Percentiles rank a stretch among this genome's conserved stretches.
Evolutionary conservation across 2,113 vertebrate genomes (phyloP).

Genomic region (Oryzias melastigma): DNA sequence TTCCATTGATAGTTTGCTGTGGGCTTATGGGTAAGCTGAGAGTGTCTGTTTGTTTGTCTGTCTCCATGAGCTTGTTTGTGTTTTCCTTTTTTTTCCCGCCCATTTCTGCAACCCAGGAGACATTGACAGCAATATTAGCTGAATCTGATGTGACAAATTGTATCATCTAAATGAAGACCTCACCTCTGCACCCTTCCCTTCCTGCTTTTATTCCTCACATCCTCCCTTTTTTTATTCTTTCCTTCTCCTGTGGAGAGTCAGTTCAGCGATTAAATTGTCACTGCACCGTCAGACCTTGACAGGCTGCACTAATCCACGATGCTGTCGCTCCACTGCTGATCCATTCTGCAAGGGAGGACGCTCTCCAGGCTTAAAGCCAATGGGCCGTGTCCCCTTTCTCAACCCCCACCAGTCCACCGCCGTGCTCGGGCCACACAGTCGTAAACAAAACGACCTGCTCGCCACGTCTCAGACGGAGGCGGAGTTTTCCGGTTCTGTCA

Average conservation of each 20-base stretch:
- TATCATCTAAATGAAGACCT: conserved; percentile 73
- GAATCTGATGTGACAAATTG: conserved; percentile 70
- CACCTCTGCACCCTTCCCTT: conserved; percentile 48
- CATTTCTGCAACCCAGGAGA: conserved; percentile 33
- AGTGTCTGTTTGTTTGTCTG: conserved; percentile 17
- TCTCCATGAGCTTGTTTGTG: conserved; percentile 35
- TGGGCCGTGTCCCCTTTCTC: conserved; percentile 49
- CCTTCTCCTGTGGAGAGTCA: conserved; percentile 44
- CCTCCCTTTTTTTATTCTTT: conserved; percentile 34
- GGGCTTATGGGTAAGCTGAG: conserved; percentile 30
- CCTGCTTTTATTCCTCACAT: conserved; percentile 41
- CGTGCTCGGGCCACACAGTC: conserved; percentile 41
- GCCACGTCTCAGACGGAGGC: not conserved
- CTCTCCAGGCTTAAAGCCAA: conserved; percentile 62
- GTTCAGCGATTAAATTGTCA: conserved; percentile 77
- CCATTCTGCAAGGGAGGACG: conserved; percentile 55
- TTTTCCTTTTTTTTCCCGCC: conserved; percentile 1
- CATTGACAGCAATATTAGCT: conserved; percentile 61
- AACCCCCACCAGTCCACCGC: conserved; percentile 31
- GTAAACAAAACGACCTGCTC: conserved; percentile 47
- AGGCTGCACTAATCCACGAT: conserved; percentile 72
- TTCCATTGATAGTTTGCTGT: conserved; percentile 25
- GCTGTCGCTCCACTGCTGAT: conserved; percentile 55
- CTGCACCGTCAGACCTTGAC: conserved; percentile 68
- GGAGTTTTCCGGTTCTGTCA: conserved; percentile 20